A percentile compares a stretch with the other conserved stretches of the same genome.
These are phyloP conservation scores for Odontesthes bonariensis DNA, from an alignment of 2,113 vertebrate species.

Conservation along the genomic window DNA sequence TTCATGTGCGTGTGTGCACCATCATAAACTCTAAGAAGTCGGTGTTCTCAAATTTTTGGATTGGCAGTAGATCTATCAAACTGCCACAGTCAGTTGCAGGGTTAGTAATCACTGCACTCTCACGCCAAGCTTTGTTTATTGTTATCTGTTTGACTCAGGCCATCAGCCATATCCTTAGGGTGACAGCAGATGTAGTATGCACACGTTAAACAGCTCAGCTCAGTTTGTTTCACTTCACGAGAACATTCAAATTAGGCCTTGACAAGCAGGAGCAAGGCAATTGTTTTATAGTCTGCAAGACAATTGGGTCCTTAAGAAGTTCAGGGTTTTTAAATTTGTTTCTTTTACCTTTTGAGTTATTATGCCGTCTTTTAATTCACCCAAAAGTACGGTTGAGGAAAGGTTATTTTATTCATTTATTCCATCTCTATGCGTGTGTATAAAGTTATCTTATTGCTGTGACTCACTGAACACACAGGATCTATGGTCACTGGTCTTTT, in stretches of 20 bases:
- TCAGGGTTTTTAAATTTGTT: not conserved
- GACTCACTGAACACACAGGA: conserved; percentile 52
- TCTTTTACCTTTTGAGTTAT: conserved; percentile 5
- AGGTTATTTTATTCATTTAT: conserved; percentile 8
- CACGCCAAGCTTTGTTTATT: conserved; percentile 43
- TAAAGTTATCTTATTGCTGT: conserved; percentile 5
- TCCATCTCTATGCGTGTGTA: conserved; percentile 4
- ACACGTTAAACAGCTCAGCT: not conserved
- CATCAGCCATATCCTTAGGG: conserved; percentile 25
- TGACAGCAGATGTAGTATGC: not conserved
- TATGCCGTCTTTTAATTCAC: not conserved
- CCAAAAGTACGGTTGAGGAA: not conserved
- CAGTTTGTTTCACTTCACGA: conserved; percentile 23
- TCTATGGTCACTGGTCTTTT: conserved; percentile 39
- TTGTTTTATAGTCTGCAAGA: conserved; percentile 10
- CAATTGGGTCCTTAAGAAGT: conserved; percentile 16
- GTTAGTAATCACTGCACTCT: conserved; percentile 58
- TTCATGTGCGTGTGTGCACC: conserved; percentile 26
- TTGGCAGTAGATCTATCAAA: conserved; percentile 58
- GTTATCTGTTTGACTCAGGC: conserved; percentile 36
- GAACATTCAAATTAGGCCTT: conserved; percentile 18
- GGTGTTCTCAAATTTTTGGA: conserved; percentile 47
- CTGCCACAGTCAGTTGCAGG: conserved; percentile 44
- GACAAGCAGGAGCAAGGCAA: conserved; percentile 6
- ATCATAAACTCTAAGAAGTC: conserved; percentile 49